A percentile compares a stretch with the other conserved stretches of the same genome.
These are phyloP conservation scores for Sarcophilus harrisii DNA, from an alignment of 2,797 vertebrate genomes.

Conservation along the genomic window DNA sequence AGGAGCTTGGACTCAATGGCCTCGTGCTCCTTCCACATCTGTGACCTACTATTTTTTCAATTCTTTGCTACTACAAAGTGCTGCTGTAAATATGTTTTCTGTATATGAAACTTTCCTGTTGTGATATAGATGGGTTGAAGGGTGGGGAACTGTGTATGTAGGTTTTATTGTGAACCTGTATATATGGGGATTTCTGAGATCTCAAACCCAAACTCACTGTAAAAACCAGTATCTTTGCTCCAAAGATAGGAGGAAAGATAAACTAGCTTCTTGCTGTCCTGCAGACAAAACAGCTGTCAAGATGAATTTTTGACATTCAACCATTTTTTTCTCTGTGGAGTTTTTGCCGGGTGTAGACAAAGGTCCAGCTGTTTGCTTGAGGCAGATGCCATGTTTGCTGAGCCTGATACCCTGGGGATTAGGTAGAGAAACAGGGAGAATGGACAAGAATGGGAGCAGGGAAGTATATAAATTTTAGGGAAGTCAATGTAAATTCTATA, in stretches of 20 bases:
- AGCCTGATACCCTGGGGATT: background rate
- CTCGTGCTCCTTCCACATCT: background rate
- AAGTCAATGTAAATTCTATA: slow-evolving; percentile 73
- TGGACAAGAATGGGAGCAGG: slow-evolving; percentile 45
- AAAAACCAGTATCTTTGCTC: background rate
- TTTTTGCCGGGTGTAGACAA: slow-evolving; percentile 76
- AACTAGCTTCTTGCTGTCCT: slow-evolving; percentile 66
- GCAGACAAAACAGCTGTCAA: slow-evolving; percentile 65
- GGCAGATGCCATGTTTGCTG: slow-evolving; percentile 48
- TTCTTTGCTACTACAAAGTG: no score
- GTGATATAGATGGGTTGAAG: background rate
- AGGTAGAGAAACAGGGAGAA: slow-evolving; percentile 60
- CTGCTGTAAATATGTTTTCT: background rate
- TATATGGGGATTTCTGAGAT: background rate
- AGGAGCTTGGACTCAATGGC: background rate
- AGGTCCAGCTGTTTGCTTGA: slow-evolving; percentile 75
- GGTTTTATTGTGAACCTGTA: background rate
- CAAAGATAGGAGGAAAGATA: background rate
- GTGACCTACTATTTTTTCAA: background rate
- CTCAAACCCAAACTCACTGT: background rate
- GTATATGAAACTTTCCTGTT: background rate
- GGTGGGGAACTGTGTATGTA: no score
- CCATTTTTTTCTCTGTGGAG: slow-evolving; percentile 79
- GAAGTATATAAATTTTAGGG: slow-evolving; percentile 71
- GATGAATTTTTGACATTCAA: slow-evolving; percentile 78